Base-by-base conservation (phyloP, 2,113 vertebrate genomes). In the Hyla sarda region DNA sequence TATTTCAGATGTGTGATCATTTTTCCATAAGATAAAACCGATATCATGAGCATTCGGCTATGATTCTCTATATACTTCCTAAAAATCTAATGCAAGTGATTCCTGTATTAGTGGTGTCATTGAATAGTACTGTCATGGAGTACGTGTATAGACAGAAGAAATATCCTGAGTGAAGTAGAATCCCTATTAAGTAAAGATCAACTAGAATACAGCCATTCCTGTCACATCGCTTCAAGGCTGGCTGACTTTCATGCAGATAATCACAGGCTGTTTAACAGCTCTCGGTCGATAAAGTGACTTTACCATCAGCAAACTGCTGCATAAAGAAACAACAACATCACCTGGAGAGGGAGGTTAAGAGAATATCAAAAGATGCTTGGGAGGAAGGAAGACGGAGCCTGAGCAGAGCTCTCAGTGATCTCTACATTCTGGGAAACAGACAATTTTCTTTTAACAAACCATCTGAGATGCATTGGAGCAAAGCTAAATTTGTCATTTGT, bases 241-340 rank as follows among this genome's bases (percentile, higher is more conserved):
- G 71, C 77, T 62, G 85, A 74, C 67, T 87, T 48, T 87, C 78
- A 73, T 87, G 37, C 78, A 82, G 85, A 82, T 81, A 87, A 87
- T 82, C 85, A 87, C 78, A 73, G 77, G 78, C 78, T 82, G 85
- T 87, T 87, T 82, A 87, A 86, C 77, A 87, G 67, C 65, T 50
- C 69, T 60, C 50, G 69, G 85, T 87, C 77, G 85, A 87, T 87
- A 87, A 87, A 87, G 52, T 82, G 78, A 71, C 76, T 86, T 87
- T 82, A 87, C 85, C 50, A 73, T 73, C 77, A 86, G 85, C 62
- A 74, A 81, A 41, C 47, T 62, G 14, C 77, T 50, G 60, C 54
- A 47, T 62, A 47, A 71, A 86, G 76, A 81, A 80, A 56, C 65
- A 84, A 58, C 50, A 76, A 65, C 73, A 84, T 78, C 60, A 69